Conservation (phyloP, 2,888 invertebrate genomes). For the Lochmaea crataegi region DNA sequence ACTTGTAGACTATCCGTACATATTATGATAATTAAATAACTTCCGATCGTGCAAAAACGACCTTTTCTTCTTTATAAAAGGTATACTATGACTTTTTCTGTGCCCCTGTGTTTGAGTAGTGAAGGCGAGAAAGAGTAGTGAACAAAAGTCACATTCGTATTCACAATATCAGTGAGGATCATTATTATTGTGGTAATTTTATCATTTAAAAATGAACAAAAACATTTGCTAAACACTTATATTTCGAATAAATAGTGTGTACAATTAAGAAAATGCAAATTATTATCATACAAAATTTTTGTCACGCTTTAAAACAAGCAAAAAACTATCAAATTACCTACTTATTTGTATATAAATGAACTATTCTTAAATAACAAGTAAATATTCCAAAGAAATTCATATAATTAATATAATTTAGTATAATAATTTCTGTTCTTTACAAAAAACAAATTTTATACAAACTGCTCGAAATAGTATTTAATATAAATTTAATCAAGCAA, state of each 20-base stretch:
- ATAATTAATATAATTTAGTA: conserved; percentile 6
- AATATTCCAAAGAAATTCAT: neutral
- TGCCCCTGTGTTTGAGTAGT: too few relatives aligned
- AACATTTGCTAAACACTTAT: neutral
- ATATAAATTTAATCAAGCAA: neutral
- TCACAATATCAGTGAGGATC: too few relatives aligned
- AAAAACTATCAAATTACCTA: neutral
- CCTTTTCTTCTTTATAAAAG: too few relatives aligned
- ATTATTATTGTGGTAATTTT: too few relatives aligned
- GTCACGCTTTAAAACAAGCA: conserved; percentile 18
- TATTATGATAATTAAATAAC: too few relatives aligned
- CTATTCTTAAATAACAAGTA: neutral
- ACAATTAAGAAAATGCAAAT: conserved; percentile 6
- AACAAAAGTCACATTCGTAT: too few relatives aligned
- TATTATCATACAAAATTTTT: neutral
- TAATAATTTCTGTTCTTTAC: neutral
- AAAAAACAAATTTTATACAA: neutral
- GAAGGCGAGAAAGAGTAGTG: too few relatives aligned
- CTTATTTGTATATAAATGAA: neutral
- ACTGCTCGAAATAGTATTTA: neutral
- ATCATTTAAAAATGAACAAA: neutral
- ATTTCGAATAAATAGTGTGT: conserved; percentile 1
- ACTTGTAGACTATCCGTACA: too few relatives aligned
- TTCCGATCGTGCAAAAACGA: too few relatives aligned
- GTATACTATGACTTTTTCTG: too few relatives aligned